phyloP scores from a whole-genome alignment of 1,140 invertebrate species.

The Stegodyphus dumicola region DNA sequence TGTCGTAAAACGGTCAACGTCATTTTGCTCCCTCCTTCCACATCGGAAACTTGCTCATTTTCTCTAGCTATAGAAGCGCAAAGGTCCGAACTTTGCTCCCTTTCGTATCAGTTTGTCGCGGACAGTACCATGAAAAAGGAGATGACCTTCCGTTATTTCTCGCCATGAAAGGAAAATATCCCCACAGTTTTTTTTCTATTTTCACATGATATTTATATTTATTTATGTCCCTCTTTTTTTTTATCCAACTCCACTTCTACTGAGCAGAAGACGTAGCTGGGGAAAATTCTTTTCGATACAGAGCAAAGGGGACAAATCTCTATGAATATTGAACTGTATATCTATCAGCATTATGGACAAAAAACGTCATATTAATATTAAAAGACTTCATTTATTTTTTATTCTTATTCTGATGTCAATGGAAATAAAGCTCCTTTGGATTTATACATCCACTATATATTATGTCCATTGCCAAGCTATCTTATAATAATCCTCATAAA shows the following conservation, averaged over 20 bases:
- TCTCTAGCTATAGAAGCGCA: slow-evolving; percentile 1
- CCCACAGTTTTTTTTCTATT: neutral
- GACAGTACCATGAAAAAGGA: slow-evolving; percentile 32
- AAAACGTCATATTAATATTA: no score
- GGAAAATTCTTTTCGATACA: no score
- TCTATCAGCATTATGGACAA: no score
- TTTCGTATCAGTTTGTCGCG: slow-evolving; percentile 39
- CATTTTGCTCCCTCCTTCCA: neutral
- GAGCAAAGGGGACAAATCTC: no score
- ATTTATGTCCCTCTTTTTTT: neutral
- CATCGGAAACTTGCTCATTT: neutral
- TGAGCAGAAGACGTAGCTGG: no score
- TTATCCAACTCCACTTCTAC: neutral
- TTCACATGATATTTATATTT: neutral
- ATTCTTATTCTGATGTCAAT: no score
- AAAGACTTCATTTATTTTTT: no score
- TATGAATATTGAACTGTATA: no score
- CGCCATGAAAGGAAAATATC: slow-evolving; percentile 12
- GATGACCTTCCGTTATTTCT: neutral
- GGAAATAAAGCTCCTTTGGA: no score
- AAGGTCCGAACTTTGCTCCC: slow-evolving; percentile 38
- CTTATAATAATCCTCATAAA: no score
- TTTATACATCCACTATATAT: no score
- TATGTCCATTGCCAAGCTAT: no score
- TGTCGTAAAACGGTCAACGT: slow-evolving; percentile 3